Evolutionary conservation across 23 tunicate genomes (phyloP), one percentile per base, ranked within the genome.

Genomic region (Corella eumyota): DNA sequence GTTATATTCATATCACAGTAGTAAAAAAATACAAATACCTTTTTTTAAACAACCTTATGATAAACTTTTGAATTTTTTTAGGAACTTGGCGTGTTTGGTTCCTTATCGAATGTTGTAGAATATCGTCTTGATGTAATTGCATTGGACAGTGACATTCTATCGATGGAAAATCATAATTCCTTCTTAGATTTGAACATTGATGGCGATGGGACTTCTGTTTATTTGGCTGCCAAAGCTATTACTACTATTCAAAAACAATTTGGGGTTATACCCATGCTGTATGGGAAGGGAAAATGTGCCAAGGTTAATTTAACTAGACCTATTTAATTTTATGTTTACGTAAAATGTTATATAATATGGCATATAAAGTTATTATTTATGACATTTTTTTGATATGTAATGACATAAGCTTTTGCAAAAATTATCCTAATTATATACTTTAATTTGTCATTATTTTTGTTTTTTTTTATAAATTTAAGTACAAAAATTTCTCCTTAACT

Each of bases 1-100:
- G n/a, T n/a, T n/a, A n/a, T n/a, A n/a, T n/a, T n/a, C n/a, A n/a
- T n/a, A n/a, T n/a, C n/a, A n/a, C n/a, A n/a, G n/a, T n/a, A n/a
- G n/a, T n/a, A n/a, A n/a, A n/a, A n/a, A n/a, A n/a, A n/a, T n/a
- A n/a, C n/a, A n/a, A n/a, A n/a, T n/a, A n/a, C n/a, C n/a, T n/a
- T n/a, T n/a, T n/a, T n/a, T n/a, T n/a, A n/a, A n/a, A n/a, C n/a
- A n/a, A n/a, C n/a, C n/a, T n/a, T n/a, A n/a, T n/a, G n/a, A n/a
- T n/a, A n/a, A n/a, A n/a, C n/a, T n/a, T n/a, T n/a, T n/a, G n/a
- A n/a, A n/a, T n/a, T n/a, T n/a, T n/a, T n/a, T n/a, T 61, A 88
- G 96, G 96, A 88, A 55, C 72, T 78, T 35, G 88, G 88, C 28
- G 96, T 88, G 13, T 72, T 45, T 50, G 85, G 75, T 6, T 68